Base-by-base conservation (phyloP, 2,797 vertebrate genomes). In the Enteromius mattozi region DNA sequence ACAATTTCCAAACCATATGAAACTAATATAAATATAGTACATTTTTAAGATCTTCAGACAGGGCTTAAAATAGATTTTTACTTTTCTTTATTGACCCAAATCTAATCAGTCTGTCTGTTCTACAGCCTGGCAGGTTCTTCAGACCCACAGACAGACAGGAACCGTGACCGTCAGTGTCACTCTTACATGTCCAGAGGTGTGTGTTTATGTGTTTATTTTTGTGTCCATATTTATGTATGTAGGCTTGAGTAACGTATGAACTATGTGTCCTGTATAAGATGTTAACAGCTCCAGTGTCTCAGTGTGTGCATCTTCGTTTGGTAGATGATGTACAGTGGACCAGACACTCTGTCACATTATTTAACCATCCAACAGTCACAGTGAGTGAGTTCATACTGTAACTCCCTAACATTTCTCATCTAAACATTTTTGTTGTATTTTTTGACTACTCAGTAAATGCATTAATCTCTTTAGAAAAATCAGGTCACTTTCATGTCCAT, bases 401-500 rank as follows among this genome's bases (percentile, higher is more conserved):
- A 2, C 10, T 27, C 24, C 74, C 27, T 7, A 75, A 17, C 35
- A 40, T 24, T 35, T 66, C 19, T 51, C 12, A 81, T 47, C 4
- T 74, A 1, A 6, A 47, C 5, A 10, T 51, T 24, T 66, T 13
- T 33, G 19, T 63, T 80, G 6, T 49, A 59, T 42, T 63, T 33
- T 37, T 24, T 70, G 40, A 66, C 17, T 51, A 3, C 4, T 30
- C 7, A 30, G 42, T 65, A 13, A 9, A 37, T 54, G 3, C 17
- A 21, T 54, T 37, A 33, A 1, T 80, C 51, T 86, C 49, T 80
- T 2, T 61, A 88, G 88, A 83, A 86, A 84, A 86, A 75, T 63
- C 94, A 33, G 93, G 94, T 40, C 92, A 93, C 85, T 95, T 95
- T 86, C 88, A 86, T 30, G 85, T 94, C 85, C 89, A 91, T 71